phyloP scores from a whole-genome alignment of 2,888 invertebrate species.

The Ophion ellenae region DNA sequence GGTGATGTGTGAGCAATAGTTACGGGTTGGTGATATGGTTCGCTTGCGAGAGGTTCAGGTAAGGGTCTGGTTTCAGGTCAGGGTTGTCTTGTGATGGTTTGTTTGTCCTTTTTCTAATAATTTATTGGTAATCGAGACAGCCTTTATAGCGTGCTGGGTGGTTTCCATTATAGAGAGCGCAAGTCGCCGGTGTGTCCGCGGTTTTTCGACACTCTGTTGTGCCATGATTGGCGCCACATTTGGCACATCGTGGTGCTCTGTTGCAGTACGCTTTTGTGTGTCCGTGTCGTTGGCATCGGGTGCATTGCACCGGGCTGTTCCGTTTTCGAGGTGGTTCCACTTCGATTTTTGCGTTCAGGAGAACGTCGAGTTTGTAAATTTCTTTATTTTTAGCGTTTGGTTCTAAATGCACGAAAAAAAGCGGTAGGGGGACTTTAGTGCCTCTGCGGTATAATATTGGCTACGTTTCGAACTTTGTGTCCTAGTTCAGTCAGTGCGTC shows the following conservation, averaged over 20 bases:
- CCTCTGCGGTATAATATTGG: constrained; percentile 54
- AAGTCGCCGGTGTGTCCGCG: constrained; percentile 18
- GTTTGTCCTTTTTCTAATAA: constrained; percentile 23
- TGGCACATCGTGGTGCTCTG: constrained; percentile 37
- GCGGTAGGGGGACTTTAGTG: constrained; percentile 62
- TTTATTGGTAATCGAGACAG: constrained; percentile 19
- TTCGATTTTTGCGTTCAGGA: constrained; percentile 51
- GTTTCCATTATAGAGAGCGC: constrained; percentile 15
- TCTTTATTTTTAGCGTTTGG: constrained; percentile 63
- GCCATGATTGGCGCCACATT: constrained; percentile 61
- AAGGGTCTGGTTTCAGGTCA: neutral
- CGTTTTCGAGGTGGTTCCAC: constrained; percentile 57
- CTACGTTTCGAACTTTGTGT: constrained; percentile 60
- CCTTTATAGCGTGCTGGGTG: constrained; percentile 42
- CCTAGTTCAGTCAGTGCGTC: constrained; percentile 49
- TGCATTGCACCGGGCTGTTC: constrained; percentile 49
- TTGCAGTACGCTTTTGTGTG: constrained; percentile 46
- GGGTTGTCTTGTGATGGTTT: neutral
- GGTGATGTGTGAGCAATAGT: neutral
- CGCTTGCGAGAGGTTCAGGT: neutral
- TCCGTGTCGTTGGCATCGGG: constrained; percentile 39
- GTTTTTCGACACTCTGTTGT: constrained; percentile 47
- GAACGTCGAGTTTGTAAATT: constrained; percentile 58
- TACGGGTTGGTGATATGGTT: neutral
- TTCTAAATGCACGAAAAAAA: constrained; percentile 65